Evolutionary conservation across 2,888 invertebrate species (phyloP).

Genomic region (Phlogophora meticulosa): DNA sequence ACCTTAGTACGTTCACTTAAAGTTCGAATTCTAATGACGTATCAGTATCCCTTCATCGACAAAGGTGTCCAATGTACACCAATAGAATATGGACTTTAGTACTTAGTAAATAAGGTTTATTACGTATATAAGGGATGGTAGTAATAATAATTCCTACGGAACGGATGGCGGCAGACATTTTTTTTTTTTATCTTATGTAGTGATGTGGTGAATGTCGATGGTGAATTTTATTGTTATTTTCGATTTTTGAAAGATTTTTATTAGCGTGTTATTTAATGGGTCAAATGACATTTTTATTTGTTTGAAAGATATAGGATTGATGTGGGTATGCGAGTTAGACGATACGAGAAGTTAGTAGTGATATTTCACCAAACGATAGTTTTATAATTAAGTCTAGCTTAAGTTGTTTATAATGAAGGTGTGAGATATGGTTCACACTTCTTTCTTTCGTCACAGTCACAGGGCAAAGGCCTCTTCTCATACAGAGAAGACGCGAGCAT

Average conservation of each 20-base stretch:
- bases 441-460: no score
- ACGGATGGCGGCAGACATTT: slow-evolving; percentile 81
- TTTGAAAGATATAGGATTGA: no score
- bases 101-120: slow-evolving; percentile 60
- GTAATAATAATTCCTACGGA: slow-evolving; percentile 68
- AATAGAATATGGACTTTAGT: slow-evolving; percentile 69
- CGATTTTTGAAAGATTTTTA: neutral
- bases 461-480: no score
- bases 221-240: slow-evolving; percentile 53
- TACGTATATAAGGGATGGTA: slow-evolving; percentile 54
- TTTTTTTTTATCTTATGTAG: slow-evolving; percentile 77
- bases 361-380: no score
- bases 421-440: no score
- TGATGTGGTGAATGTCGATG: slow-evolving; percentile 68
- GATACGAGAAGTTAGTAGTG: no score
- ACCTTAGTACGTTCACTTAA: neutral
- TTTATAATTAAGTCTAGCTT: no score
- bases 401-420: no score
- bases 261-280: no score
- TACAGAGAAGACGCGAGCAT: no score
- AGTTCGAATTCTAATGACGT: slow-evolving; percentile 20
- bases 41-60: slow-evolving; percentile 46
- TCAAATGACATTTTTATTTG: no score
- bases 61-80: slow-evolving; percentile 57
- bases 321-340: no score